Conservation (phyloP, 2,113 vertebrate genomes). For the Hemibagrus wyckioides region DNA sequence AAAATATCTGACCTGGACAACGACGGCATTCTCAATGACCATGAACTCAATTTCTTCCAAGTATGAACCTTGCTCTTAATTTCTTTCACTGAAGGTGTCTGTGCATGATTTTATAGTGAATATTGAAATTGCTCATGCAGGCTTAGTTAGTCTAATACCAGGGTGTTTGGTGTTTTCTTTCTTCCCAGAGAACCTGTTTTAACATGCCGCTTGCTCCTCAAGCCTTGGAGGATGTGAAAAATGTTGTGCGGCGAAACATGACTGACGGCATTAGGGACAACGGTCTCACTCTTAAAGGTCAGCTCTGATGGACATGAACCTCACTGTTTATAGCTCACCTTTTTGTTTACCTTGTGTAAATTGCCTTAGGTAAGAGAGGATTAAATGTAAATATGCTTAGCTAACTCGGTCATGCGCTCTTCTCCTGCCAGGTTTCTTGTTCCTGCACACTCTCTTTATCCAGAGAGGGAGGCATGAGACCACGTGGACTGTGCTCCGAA, state of each 20-base stretch:
- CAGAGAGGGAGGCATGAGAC: conserved; percentile 97
- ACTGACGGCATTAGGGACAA: conserved; percentile 91
- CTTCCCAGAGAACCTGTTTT: conserved; percentile 91
- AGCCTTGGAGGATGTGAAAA: conserved; percentile 97
- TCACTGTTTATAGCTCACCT: not conserved
- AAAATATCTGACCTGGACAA: conserved; percentile 98
- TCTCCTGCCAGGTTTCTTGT: conserved; percentile 87
- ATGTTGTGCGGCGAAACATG: conserved; percentile 95
- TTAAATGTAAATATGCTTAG: not conserved
- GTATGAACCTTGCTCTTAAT: conserved; percentile 64
- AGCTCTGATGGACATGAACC: not conserved
- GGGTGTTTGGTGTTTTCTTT: not conserved
- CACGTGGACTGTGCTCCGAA: conserved; percentile 94
- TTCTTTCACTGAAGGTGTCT: not conserved
- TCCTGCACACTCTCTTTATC: conserved; percentile 97
- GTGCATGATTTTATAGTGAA: not conserved
- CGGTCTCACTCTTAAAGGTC: conserved; percentile 95
- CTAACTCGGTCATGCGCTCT: not conserved
- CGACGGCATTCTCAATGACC: conserved; percentile 95
- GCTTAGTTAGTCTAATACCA: not conserved
- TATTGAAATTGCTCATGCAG: not conserved
- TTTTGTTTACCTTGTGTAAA: not conserved
- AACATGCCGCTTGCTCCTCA: conserved; percentile 96
- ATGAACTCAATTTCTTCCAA: conserved; percentile 98
- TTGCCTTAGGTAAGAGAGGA: not conserved